These are phyloP conservation scores for Papio anubis DNA, from an alignment of 2,113 vertebrate genomes.

Conservation along the genomic window DNA sequence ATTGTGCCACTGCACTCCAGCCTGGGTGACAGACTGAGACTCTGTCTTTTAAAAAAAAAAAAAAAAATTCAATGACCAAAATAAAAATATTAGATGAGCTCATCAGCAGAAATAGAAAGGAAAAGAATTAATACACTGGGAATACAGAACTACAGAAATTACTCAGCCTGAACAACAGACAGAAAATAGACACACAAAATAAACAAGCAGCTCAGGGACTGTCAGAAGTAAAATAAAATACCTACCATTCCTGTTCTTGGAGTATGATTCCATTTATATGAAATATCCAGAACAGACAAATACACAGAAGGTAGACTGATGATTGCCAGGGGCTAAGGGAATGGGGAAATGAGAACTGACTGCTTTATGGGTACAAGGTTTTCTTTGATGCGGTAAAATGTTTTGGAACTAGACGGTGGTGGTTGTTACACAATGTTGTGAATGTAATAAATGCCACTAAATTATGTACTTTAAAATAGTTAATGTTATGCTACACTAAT, in stretches of 20 bases:
- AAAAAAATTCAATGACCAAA: background rate
- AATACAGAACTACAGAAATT: background rate
- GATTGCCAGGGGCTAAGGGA: no score
- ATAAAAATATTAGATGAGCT: conserved; percentile 5
- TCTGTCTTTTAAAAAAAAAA: no score
- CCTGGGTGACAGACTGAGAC: no score
- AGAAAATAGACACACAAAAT: background rate
- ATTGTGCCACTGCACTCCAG: no score
- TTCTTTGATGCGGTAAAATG: background rate
- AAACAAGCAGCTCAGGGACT: background rate
- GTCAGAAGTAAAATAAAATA: background rate
- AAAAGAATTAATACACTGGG: background rate
- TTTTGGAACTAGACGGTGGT: background rate
- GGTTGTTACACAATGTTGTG: background rate
- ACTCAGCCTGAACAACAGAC: background rate
- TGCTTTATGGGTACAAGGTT: background rate
- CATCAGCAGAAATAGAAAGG: background rate
- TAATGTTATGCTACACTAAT: background rate
- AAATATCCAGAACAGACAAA: conserved; percentile 8
- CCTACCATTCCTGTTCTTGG: background rate
- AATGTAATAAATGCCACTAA: background rate
- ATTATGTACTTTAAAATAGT: background rate
- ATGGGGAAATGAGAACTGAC: background rate
- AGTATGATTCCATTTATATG: background rate
- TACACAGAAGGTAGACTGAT: background rate